Evolutionary conservation across 2,113 vertebrate genomes (phyloP).

Genomic region (Phoxinus phoxinus): DNA sequence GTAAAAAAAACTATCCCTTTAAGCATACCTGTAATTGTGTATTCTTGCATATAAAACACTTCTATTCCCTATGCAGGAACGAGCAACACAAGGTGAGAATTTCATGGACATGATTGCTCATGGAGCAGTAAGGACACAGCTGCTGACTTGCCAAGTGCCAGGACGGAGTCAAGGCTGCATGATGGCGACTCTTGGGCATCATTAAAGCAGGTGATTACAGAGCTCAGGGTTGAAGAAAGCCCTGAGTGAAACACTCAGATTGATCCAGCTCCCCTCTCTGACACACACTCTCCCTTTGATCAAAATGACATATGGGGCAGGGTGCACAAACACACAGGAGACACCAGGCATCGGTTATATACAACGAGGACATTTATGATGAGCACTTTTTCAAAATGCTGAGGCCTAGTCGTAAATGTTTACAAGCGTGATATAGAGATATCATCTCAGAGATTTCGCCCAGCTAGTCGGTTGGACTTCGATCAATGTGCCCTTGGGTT

Average conservation of each 20-base stretch:
- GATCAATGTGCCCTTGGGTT: not conserved
- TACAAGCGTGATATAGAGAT: slow-evolving; percentile 33
- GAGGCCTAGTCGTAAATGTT: slow-evolving; percentile 30
- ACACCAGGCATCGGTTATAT: slow-evolving; percentile 25
- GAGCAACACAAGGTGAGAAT: slow-evolving; percentile 21
- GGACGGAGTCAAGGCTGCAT: slow-evolving; percentile 26
- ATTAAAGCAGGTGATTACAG: slow-evolving; percentile 50
- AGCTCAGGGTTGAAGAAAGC: slow-evolving; percentile 42
- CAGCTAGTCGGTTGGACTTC: not conserved
- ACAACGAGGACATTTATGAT: slow-evolving; percentile 20
- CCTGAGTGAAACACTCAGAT: slow-evolving; percentile 31
- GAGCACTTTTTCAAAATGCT: slow-evolving; percentile 21
- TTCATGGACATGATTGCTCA: slow-evolving; percentile 21
- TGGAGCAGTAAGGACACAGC: slow-evolving; percentile 23
- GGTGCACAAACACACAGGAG: slow-evolving; percentile 22
- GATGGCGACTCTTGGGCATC: slow-evolving; percentile 35
- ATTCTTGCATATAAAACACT: slow-evolving; percentile 13
- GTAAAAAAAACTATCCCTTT: too few species aligned
- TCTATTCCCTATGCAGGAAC: not conserved
- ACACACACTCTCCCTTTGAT: slow-evolving; percentile 21
- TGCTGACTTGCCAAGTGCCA: slow-evolving; percentile 22
- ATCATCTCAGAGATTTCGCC: slow-evolving; percentile 7
- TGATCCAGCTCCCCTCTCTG: slow-evolving; percentile 23
- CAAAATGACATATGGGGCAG: slow-evolving; percentile 35
- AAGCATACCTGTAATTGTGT: not conserved